A percentile compares a stretch with the other conserved stretches of the same genome.
phyloP scores from a whole-genome alignment of 2,797 vertebrate species.

The Echeneis naucrates region DNA sequence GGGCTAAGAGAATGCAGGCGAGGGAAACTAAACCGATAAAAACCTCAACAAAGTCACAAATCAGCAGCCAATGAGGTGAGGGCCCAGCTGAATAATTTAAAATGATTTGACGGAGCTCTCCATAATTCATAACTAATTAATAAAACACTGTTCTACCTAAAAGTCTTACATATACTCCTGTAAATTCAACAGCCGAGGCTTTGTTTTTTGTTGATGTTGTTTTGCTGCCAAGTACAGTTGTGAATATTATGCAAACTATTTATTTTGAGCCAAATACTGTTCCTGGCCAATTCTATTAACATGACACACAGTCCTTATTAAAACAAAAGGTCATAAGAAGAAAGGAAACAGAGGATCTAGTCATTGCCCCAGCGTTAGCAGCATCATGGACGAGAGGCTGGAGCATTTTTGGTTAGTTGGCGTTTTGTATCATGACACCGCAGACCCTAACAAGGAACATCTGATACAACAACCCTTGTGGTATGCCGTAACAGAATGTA shows the following conservation, averaged over 20 bases:
- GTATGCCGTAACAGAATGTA: slow-evolving; percentile 17
- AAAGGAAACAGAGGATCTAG: slow-evolving; percentile 40
- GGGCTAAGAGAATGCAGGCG: slow-evolving; percentile 12
- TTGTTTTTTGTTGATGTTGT: not conserved
- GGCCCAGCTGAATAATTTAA: slow-evolving; percentile 79
- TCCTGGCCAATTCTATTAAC: slow-evolving; percentile 12
- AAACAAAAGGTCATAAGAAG: slow-evolving; percentile 38
- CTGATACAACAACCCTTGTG: slow-evolving; percentile 10
- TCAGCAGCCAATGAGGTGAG: slow-evolving; percentile 71
- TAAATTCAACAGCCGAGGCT: slow-evolving; percentile 1
- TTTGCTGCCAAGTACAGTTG: slow-evolving; percentile 1
- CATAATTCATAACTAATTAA: slow-evolving; percentile 68
- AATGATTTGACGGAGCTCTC: slow-evolving; percentile 70
- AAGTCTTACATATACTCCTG: slow-evolving; percentile 18
- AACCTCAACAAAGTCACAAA: slow-evolving; percentile 76
- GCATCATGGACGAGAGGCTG: slow-evolving; percentile 27
- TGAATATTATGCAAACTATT: slow-evolving; percentile 9
- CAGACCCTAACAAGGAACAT: slow-evolving; percentile 41
- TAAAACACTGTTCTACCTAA: slow-evolving; percentile 19
- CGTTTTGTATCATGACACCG: slow-evolving; percentile 5
- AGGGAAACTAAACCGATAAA: slow-evolving; percentile 55
- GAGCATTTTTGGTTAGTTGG: slow-evolving; percentile 27
- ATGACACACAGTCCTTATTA: slow-evolving; percentile 15
- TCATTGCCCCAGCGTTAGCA: slow-evolving; percentile 35
- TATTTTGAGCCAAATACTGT: slow-evolving; percentile 25